Percentiles rank a stretch among this genome's conserved stretches.
Evolutionary conservation across 2,797 vertebrate genomes (phyloP).

Genomic region (Crossoptilon crossoptilon): DNA sequence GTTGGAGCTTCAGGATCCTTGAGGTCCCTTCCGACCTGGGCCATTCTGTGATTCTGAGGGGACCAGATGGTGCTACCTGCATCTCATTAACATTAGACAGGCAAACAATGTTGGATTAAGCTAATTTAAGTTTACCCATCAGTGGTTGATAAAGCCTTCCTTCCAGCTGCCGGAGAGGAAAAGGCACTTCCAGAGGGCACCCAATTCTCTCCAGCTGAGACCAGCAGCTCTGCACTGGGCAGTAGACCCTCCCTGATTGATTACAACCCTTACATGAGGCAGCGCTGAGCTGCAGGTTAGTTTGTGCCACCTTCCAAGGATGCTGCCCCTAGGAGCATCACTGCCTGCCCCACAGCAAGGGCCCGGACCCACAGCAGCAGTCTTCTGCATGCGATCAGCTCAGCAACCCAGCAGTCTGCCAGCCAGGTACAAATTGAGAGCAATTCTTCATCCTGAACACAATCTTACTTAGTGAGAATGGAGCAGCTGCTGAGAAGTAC

Average conservation of each 20-base stretch:
- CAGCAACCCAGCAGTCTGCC: neutral
- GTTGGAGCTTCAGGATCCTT: too few species aligned
- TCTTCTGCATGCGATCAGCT: too few species aligned
- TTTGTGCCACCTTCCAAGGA: neutral
- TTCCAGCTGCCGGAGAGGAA: rapidly evolving
- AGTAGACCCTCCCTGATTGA: neutral
- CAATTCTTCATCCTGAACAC: neutral
- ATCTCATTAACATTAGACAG: neutral
- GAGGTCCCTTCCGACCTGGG: too few species aligned
- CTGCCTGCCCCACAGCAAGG: neutral
- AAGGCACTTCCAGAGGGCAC: neutral
- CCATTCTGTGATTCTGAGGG: too few species aligned
- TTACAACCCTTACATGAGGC: too few species aligned
- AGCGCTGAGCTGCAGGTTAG: neutral
- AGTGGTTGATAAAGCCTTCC: neutral
- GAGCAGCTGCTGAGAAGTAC: neutral
- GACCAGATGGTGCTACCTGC: neutral
- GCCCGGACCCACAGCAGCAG: neutral
- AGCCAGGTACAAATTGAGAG: neutral
- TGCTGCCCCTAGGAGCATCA: rapidly evolving
- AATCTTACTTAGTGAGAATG: neutral
- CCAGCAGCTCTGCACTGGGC: rapidly evolving
- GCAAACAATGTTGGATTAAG: neutral
- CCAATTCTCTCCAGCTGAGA: rapidly evolving
- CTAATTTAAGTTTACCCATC: neutral